Evolutionary conservation across 53 echinoderm and acorn worm species (phyloP), one percentile per base, ranked within the genome.

Genomic region (Echinarachnius parma): DNA sequence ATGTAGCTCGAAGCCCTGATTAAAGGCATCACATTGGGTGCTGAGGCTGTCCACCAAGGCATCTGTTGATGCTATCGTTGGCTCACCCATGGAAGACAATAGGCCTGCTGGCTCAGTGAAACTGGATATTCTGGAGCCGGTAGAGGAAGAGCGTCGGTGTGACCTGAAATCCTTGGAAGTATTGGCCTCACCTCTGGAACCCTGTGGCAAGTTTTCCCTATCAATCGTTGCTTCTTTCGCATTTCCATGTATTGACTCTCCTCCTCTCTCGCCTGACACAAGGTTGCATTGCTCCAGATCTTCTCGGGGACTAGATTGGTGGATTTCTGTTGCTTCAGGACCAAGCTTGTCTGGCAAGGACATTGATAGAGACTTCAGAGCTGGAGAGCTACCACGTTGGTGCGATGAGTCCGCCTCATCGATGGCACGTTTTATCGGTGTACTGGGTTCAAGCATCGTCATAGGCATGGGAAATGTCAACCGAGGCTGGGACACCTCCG

Each of bases 361-460:
- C 15, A 65, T 50, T 50, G 52, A n/a, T 19, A 50, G 7, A 9
- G 39, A 39, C 34, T 50, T n/a, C n/a, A n/a, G n/a, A n/a, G n/a
- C n/a, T n/a, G n/a, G n/a, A n/a, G n/a, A n/a, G n/a, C n/a, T n/a
- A n/a, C n/a, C 42, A 39, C 42, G 7, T 39, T 39, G 42, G 13
- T 13, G 7, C 42, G 42, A 39, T 39, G 42, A 9, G 42, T 39
- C 7, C 7, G 42, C 42, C n/a, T n/a, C n/a, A 39, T 39, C 42
- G 13, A 39, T 39, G 42, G 7, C 42, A 39, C 7, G 7, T 39
- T 9, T 39, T 9, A 39, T 50, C 32, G 56, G 25, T 23, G 9
- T 39, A 19, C 55, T 56, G 7, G 74, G 39, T 56, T 72, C 74
- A 13, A 72, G 34, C 74, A 72, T 72, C 11, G 57, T 72, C 74